Evolutionary conservation across 1,140 invertebrate species (phyloP), one percentile per base, ranked within the genome.

Genomic region (Lysiphlebus fabarum): DNA sequence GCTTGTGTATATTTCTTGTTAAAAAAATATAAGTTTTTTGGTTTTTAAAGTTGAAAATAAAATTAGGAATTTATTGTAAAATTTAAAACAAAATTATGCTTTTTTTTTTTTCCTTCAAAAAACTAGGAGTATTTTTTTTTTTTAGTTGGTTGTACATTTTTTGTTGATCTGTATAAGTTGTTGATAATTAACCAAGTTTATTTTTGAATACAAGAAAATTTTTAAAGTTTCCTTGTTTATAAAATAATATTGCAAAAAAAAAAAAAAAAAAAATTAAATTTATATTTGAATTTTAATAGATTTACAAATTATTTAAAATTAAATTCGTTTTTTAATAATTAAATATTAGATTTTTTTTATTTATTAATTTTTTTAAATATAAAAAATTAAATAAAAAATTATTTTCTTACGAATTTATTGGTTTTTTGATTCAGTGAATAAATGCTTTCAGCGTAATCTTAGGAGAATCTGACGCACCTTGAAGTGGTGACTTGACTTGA

Each of bases 401-500:
- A 26, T 26, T 26, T 26, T 26, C 17, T 26, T 26, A 26, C 17
- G 17, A 10, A 49, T 10, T 6, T 14, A 17, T 56, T 40, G 43
- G 33, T 47, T 7, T 10, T n/a, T 40, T 7, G 54, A 37, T 14
- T 8, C 26, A 40, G 40, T 37, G 17, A 11, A n/a, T 17, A 7
- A 36, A 47, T 26, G 17, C 17, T 26, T 26, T 26, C 17, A 26
- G 17, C 17, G 53, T 53, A 36, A 45, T 48, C 17, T 7, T 55
- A 60, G 50, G n/a, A 53, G 36, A 38, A 43, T 49, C 36, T 51
- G 37, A 67, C 86, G 82, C 69, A 92, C 82, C 90, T 74, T 90
- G 90, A 62, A 92, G 82, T 36, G 89, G 89, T 70, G 89, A 89
- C 78, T 93, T 92, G 41, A 91, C 89, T 67, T 79, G 77, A 71